Evolutionary conservation across 2,797 vertebrate species (phyloP).

Genomic region (Hozukius guyotensis): DNA sequence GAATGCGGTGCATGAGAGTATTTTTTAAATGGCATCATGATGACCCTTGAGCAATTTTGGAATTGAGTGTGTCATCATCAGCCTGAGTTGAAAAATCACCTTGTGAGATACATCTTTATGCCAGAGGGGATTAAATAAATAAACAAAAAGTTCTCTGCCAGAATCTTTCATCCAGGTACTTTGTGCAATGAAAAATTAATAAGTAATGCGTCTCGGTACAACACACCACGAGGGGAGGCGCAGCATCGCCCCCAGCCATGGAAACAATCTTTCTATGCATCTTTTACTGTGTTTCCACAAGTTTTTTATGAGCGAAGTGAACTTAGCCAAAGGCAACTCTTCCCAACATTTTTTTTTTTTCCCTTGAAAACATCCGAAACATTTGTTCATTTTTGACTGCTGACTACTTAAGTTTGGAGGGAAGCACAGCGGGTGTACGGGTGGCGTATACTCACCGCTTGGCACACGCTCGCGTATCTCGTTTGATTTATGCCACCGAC

Average conservation of each 20-base stretch:
- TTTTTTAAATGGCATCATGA: not conserved
- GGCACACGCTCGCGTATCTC: slow-evolving; percentile 89
- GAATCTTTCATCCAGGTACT: slow-evolving; percentile 15
- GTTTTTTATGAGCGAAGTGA: slow-evolving; percentile 22
- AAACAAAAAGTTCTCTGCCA: slow-evolving; percentile 19
- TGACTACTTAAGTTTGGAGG: not conserved
- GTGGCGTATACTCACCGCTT: slow-evolving; percentile 88
- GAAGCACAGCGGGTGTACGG: not conserved
- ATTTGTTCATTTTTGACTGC: slow-evolving; percentile 11
- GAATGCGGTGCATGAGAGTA: not conserved
- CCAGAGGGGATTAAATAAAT: slow-evolving; percentile 22
- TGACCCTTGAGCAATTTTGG: slow-evolving; percentile 2
- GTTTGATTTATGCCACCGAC: slow-evolving; percentile 95
- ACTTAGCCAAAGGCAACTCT: slow-evolving; percentile 39
- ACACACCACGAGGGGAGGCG: not conserved
- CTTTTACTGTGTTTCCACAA: slow-evolving; percentile 30
- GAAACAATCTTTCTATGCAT: slow-evolving; percentile 20
- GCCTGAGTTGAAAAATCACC: not conserved
- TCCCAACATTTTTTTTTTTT: not conserved
- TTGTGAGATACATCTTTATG: not conserved
- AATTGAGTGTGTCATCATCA: not conserved
- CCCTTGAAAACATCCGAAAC: slow-evolving; percentile 22
- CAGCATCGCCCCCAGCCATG: slow-evolving; percentile 32
- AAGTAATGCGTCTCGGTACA: slow-evolving; percentile 29
- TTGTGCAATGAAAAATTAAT: slow-evolving; percentile 26